Base-by-base conservation (phyloP, 2,888 invertebrate genomes). In the Aporophyla nigra region DNA sequence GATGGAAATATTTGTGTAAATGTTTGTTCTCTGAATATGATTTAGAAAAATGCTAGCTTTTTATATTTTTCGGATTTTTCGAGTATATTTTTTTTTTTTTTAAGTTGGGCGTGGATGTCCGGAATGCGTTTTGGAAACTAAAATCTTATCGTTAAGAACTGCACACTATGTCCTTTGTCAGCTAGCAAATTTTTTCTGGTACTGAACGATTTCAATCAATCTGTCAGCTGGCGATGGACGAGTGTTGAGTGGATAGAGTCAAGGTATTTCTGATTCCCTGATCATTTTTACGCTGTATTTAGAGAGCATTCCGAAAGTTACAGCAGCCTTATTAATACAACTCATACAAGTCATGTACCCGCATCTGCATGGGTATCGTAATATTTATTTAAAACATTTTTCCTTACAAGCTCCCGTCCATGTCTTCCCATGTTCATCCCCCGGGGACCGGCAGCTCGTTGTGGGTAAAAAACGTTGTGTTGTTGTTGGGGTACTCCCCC, bases 381-480 rank as follows among this genome's bases (percentile, higher is more conserved):
- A 53, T 24, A 40, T 82, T 56, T 62, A 67, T 62, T 49, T 46
- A 46, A 63, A 71, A 51, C n/a, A 62, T 51, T 62, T 74, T 76
- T 58, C 54, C 61, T 49, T 46, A 27, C 40, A 51, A 33, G 74
- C 12, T 49, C 27, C 27, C 27, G 16, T 46, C 24, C 33, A 54
- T 76, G 40, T 61, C 49, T n/a, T 24, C 6, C 56, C 43, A 40
- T 40, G 53, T 58, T 56, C 56, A 40, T n/a, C 53, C 78, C 56
- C 58, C 0, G 40, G 58, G 40, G 73, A 53, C 53, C 12, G 43
- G 46, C 33, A 33, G 43, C 67, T 78, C 70, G 77, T 82, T 72
- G 78, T n/a, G 59, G 68, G 71, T 77, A 78, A 86, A 82, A 83
- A 85, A 71, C 71, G 68, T 67, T 61, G 27, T 16, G 68, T 71